Percentiles rank a stretch among this genome's conserved stretches.
These are phyloP conservation scores for Micoletzkya japonica DNA, from an alignment of 2,888 invertebrate genomes.

Conservation along the genomic window DNA sequence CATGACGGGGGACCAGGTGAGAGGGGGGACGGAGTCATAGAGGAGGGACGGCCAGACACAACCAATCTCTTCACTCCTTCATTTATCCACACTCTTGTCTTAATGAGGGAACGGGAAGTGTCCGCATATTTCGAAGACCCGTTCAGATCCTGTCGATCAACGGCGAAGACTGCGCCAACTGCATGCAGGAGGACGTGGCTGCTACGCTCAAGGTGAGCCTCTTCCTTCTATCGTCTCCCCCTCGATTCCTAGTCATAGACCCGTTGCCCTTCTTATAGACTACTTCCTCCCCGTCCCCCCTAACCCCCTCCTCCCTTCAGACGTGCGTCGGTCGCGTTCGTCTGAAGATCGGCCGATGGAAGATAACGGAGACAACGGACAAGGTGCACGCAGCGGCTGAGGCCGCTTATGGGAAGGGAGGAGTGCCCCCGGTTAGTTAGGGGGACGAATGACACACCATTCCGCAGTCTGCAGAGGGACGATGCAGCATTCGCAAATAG, in stretches of 20 bases:
- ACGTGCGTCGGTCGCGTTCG: constrained; percentile 61
- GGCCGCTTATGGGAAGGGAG: constrained; percentile 25
- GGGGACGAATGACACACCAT: no score
- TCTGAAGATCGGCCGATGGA: constrained; percentile 62
- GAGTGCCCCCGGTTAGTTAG: constrained; percentile 14
- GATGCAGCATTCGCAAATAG: no score
- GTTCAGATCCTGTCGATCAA: constrained; percentile 79
- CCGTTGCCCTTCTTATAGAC: background rate
- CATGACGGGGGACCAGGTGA: constrained; percentile 82
- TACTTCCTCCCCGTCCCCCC: background rate
- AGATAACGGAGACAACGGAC: constrained; percentile 60
- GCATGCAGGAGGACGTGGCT: constrained; percentile 80
- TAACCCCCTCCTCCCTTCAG: constrained; percentile 30
- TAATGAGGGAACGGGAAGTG: no score
- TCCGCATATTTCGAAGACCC: no score
- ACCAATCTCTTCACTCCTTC: no score
- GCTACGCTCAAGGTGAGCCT: constrained; percentile 77
- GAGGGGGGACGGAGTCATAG: background rate
- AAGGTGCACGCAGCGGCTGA: constrained; percentile 30
- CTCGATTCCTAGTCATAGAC: background rate
- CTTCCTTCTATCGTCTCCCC: background rate
- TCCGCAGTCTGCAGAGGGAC: no score
- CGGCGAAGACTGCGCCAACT: constrained; percentile 74
- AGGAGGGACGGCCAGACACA: no score
- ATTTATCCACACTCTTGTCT: no score